Evolutionary conservation across 1,140 invertebrate species (phyloP).

Genomic region (Eueides isabella): DNA sequence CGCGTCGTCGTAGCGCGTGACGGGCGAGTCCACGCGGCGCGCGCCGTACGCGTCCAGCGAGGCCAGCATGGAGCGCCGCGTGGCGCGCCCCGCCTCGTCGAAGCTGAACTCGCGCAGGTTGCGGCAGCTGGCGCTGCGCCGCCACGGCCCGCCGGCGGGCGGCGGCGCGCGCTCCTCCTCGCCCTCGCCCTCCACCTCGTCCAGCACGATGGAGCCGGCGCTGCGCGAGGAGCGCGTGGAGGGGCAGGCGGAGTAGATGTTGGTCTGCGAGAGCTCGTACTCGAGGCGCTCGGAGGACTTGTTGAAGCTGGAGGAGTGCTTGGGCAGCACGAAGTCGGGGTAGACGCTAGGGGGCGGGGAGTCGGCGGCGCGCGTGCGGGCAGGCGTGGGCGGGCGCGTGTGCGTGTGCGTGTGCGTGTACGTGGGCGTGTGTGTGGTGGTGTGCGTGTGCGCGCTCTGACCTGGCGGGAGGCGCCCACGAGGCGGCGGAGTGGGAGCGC

Average conservation of each 20-base stretch:
- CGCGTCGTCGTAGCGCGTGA: constrained; percentile 90
- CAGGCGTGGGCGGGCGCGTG: constrained; percentile 37
- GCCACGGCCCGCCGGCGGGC: constrained; percentile 43
- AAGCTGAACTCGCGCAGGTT: constrained; percentile 89
- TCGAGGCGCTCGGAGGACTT: constrained; percentile 81
- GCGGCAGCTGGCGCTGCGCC: constrained; percentile 90
- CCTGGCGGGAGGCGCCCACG: constrained; percentile 69
- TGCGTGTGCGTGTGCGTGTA: constrained; percentile 47
- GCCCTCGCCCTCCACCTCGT: constrained; percentile 46
- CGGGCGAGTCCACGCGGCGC: constrained; percentile 86
- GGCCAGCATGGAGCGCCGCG: constrained; percentile 54
- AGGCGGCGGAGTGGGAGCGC: constrained; percentile 81
- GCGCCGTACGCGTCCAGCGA: constrained; percentile 57
- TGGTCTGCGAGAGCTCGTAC: constrained; percentile 78
- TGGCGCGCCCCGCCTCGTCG: constrained; percentile 85
- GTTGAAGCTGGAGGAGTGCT: constrained; percentile 68
- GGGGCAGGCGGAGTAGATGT: constrained; percentile 81
- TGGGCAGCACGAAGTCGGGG: constrained; percentile 69
- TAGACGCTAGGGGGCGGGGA: constrained; percentile 62
- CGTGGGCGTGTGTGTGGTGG: constrained; percentile 50
- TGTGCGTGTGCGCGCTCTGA: constrained; percentile 61
- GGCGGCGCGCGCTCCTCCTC: constrained; percentile 33
- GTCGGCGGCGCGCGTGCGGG: constrained; percentile 59
- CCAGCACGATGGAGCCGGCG: constrained; percentile 58
- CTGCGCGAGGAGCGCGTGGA: constrained; percentile 68